Evolutionary conservation across 2,797 vertebrate species (phyloP).

Genomic region (Acipenser transmontanus): DNA sequence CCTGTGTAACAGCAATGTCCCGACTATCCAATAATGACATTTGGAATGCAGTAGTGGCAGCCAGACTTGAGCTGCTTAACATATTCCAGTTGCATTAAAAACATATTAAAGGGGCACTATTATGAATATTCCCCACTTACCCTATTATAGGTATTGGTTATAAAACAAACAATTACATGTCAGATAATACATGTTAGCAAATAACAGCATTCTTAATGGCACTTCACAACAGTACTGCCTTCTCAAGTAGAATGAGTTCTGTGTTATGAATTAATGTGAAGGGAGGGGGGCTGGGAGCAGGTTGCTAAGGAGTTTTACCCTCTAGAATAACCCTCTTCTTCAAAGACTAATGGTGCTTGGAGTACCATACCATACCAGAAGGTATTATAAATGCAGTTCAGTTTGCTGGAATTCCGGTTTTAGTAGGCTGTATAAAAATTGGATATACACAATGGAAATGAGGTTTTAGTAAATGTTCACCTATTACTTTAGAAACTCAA

Average conservation of each 20-base stretch:
- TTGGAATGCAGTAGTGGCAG: conserved; percentile 54
- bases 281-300: conserved; percentile 38
- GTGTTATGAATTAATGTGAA: conserved; percentile 46
- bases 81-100: conserved; percentile 61
- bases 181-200: conserved; percentile 64
- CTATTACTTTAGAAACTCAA: no score
- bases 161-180: conserved; percentile 61
- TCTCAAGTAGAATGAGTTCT: conserved; percentile 58
- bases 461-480: background rate
- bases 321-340: conserved; percentile 8
- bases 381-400: background rate
- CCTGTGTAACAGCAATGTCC: conserved; percentile 43
- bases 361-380: conserved; percentile 2
- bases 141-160: conserved; percentile 57
- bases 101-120: conserved; percentile 64
- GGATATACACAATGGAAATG: background rate
- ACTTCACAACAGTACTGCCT: conserved; percentile 54
- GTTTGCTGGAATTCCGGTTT: background rate
- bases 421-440: no score
- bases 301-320: conserved; percentile 40
- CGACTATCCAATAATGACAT: conserved; percentile 58
- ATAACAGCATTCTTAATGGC: conserved; percentile 55
- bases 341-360: background rate
- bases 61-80: conserved; percentile 65
- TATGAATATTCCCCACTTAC: conserved; percentile 64